A percentile compares a stretch with the other conserved stretches of the same genome.
Evolutionary conservation across 2,113 vertebrate genomes (phyloP).

Genomic region (Oophaga pumilio): DNA sequence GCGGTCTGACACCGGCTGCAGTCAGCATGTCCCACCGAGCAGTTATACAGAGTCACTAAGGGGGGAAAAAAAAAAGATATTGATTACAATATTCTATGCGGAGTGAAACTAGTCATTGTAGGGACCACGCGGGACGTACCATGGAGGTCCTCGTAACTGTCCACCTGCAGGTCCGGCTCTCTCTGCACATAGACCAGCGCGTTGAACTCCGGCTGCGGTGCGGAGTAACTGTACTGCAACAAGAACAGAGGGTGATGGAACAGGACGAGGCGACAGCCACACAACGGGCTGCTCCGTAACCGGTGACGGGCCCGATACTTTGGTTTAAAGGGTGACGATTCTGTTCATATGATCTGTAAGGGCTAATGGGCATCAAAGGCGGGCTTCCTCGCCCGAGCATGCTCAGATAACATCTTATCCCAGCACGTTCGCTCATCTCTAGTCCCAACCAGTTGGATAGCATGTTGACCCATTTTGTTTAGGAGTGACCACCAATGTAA

Average conservation of each 20-base stretch:
- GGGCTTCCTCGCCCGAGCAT: no score
- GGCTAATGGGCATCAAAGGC: no score
- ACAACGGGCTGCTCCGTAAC: not conserved
- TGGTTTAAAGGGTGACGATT: no score
- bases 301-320: no score
- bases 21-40: slow-evolving; percentile 88
- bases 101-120: not conserved
- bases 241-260: slow-evolving; percentile 57
- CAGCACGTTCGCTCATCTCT: no score
- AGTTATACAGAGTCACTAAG: slow-evolving; percentile 93
- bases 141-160: slow-evolving; percentile 84
- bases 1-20: slow-evolving; percentile 95
- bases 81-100: not conserved
- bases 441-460: not conserved
- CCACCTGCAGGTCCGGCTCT: slow-evolving; percentile 84
- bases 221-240: slow-evolving; percentile 85
- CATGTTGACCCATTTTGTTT: not conserved
- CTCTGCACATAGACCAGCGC: slow-evolving; percentile 89
- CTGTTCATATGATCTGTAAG: no score
- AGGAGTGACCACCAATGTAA: not conserved
- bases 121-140: slow-evolving; percentile 70
- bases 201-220: slow-evolving; percentile 78
- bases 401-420: no score
- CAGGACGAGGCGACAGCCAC: not conserved
- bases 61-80: slow-evolving; percentile 16